Conservation (phyloP, 2,888 invertebrate genomes). For the Polyploca ridens region DNA sequence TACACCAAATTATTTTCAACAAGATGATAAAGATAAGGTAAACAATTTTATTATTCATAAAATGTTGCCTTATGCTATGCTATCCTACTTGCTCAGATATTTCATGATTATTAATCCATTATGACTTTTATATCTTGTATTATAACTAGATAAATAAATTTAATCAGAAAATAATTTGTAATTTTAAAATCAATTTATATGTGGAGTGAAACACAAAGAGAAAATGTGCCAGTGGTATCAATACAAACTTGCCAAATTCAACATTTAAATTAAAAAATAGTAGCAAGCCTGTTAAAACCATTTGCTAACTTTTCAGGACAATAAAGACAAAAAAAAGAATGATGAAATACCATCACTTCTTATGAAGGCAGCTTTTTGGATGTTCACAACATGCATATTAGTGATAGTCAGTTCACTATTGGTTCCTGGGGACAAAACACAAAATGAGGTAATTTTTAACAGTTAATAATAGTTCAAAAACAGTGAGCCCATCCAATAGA, state of each 20-base stretch:
- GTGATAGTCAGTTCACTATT: constrained; percentile 89
- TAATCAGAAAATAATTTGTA: too few relatives aligned
- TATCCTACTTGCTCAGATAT: too few relatives aligned
- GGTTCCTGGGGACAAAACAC: constrained; percentile 87
- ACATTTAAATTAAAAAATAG: not conserved
- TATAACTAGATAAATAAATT: too few relatives aligned
- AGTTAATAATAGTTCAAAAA: too few relatives aligned
- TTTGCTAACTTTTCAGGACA: constrained; percentile 50
- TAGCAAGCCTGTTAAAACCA: not conserved
- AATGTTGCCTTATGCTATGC: not conserved
- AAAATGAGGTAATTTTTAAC: constrained; percentile 86
- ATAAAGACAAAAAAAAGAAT: constrained; percentile 68
- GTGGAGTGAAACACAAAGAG: too few relatives aligned
- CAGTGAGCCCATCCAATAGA: too few relatives aligned
- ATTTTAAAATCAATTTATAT: too few relatives aligned
- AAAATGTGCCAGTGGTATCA: too few relatives aligned
- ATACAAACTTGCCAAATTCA: too few relatives aligned
- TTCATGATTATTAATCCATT: not conserved
- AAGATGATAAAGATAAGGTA: constrained; percentile 60
- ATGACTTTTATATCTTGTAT: too few relatives aligned
- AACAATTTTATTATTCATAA: not conserved
- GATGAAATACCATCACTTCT: constrained; percentile 89
- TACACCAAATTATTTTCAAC: constrained; percentile 39
- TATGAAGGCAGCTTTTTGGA: constrained; percentile 92
- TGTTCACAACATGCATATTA: constrained; percentile 90